phyloP scores from a whole-genome alignment of 2,113 vertebrate species.

The Oreochromis niloticus region DNA sequence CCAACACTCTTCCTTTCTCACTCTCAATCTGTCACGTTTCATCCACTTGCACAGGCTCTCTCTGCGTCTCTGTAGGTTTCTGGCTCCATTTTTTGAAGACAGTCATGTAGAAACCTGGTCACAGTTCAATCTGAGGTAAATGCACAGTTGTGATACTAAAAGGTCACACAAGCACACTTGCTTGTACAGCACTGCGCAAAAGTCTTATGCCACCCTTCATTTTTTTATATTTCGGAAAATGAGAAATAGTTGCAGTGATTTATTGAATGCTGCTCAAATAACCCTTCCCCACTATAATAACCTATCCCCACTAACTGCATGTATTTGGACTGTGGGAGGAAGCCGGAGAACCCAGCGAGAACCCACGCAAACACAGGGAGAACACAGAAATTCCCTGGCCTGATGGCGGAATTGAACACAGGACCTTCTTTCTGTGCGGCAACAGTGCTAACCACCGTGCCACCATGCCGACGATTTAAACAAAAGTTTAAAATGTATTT shows the following conservation, averaged over 20 bases:
- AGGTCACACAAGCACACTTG: conserved; percentile 11
- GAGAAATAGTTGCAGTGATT: not conserved
- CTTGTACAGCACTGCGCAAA: not conserved
- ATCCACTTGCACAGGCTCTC: not conserved
- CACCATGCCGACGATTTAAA: accelerated
- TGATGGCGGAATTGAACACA: not conserved
- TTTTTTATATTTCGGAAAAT: not conserved
- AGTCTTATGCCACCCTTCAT: not conserved
- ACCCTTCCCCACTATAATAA: not conserved
- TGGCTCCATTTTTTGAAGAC: conserved; percentile 22
- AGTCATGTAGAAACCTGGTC: conserved; percentile 5
- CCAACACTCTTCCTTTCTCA: conserved; percentile 36
- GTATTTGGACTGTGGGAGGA: accelerated
- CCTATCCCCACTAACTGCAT: accelerated
- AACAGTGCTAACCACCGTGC: not conserved
- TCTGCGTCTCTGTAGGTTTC: not conserved
- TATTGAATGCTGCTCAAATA: not conserved
- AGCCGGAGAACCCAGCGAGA: not conserved
- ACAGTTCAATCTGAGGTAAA: conserved; percentile 21
- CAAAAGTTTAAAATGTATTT: not conserved
- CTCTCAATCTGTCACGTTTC: conserved; percentile 41
- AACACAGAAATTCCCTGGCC: accelerated
- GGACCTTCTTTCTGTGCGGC: not conserved
- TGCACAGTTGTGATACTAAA: conserved; percentile 15
- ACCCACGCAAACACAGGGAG: accelerated